Percentiles rank a stretch among this genome's conserved stretches.
These are phyloP conservation scores for Mastomys coucha DNA, from an alignment of 2,113 vertebrate genomes.

Conservation along the genomic window DNA sequence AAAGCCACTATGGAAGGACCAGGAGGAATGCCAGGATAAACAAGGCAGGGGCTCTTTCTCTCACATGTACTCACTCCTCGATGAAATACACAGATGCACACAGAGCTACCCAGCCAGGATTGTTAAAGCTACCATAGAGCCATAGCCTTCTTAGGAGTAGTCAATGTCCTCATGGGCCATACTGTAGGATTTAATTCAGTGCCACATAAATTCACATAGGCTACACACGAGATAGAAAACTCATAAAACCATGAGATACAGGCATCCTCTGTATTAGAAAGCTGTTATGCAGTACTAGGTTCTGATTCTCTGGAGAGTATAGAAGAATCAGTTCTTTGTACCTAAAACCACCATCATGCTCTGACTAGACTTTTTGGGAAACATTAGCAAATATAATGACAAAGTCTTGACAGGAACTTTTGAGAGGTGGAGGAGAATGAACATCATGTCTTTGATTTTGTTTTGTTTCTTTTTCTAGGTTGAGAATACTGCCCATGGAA, in stretches of 20 bases:
- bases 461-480: not conserved
- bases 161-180: not conserved
- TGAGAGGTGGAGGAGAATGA: not conserved
- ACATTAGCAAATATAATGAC: not conserved
- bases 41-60: not conserved
- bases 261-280: not conserved
- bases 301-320: not conserved
- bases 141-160: not conserved
- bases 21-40: not conserved
- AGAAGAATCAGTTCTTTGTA: not conserved
- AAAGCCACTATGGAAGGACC: not conserved
- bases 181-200: not conserved
- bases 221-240: not conserved
- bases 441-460: not conserved
- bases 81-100: not conserved
- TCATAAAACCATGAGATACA: not conserved
- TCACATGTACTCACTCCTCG: not conserved
- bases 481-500: not conserved
- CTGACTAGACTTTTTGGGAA: not conserved
- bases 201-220: not conserved
- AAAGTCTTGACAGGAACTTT: not conserved
- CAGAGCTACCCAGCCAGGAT: not conserved
- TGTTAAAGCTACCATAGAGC: not conserved
- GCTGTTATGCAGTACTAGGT: not conserved
- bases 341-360: not conserved